These are phyloP conservation scores for Chrysocyon brachyurus DNA, from an alignment of 2,797 vertebrate genomes.

Conservation along the genomic window DNA sequence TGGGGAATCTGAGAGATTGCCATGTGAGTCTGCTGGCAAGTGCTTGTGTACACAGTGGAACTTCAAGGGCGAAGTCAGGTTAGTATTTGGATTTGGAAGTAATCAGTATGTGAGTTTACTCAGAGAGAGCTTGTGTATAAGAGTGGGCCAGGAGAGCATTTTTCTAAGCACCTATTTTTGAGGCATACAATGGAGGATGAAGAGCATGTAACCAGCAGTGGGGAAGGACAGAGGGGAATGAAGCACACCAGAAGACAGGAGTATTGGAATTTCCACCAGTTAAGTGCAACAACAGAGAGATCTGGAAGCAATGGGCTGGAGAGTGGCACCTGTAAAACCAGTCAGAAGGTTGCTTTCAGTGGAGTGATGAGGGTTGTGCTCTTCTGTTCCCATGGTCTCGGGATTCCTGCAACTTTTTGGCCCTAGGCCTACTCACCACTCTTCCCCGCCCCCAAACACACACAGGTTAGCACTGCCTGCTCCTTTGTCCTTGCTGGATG, in stretches of 20 bases:
- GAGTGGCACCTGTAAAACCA: background rate
- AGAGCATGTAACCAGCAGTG: background rate
- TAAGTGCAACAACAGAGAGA: background rate
- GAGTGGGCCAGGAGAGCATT: background rate
- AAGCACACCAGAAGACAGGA: background rate
- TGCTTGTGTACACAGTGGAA: background rate
- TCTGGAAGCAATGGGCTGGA: background rate
- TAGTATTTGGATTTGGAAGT: background rate
- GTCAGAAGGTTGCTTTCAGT: background rate
- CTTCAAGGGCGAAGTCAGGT: background rate
- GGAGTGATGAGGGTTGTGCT: too few relatives aligned
- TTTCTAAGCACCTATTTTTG: background rate
- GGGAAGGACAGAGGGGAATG: conserved; percentile 6
- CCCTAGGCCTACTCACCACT: background rate
- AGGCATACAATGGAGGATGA: background rate
- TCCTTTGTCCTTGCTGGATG: background rate
- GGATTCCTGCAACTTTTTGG: background rate
- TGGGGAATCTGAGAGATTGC: background rate
- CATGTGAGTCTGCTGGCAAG: background rate
- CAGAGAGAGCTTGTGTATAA: background rate
- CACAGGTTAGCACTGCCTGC: background rate
- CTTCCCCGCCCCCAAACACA: background rate
- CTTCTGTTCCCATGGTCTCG: background rate
- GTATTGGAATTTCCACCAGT: background rate
- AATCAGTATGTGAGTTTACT: background rate